Evolutionary conservation across 2,113 vertebrate genomes (phyloP), one percentile per base, ranked within the genome.

Genomic region (Gambusia affinis): DNA sequence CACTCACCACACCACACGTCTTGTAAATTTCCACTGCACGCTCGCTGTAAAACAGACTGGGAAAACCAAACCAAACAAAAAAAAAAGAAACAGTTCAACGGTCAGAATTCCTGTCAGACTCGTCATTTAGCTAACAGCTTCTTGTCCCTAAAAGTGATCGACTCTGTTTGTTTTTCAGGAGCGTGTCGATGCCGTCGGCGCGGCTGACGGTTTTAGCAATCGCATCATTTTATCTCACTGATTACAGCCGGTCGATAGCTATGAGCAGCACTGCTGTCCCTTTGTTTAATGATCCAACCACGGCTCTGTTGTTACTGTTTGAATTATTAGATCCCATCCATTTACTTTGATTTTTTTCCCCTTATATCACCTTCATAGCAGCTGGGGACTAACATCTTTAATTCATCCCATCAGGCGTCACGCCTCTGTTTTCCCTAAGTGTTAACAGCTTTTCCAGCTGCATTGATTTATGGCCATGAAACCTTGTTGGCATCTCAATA

Each of bases 401-500:
- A 64, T 29, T 51, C 82, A 27, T 76, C 70, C 51, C 39, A 57
- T 54, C 19, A 0, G 67, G 63, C 70, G 42, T 72, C 65, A 6
- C 35, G 0, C 75, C 8, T 83, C 60, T 3, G 0, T 70, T 70
- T 68, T 57, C 29, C 65, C 44, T 30, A 44, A 60, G 85, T 74
- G 64, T 86, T 79, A 63, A 76, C 51, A 63, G 69, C 82, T 42
- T 89, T 74, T 73, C 73, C 76, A 80, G 61, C 65, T 72, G 15
- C 79, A 84, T 78, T 67, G 80, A 87, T 78, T 75, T 67, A 33
- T 70, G 73, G 67, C 85, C 73, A 71, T 81, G 70, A 85, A 82
- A 87, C 79, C 68, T 77, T 64, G 84, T 70, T 47, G 76, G 80
- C 81, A 82, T 88, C 83, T 83, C 76, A 86, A 70, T 80, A 64